phyloP scores from a whole-genome alignment of 2,113 vertebrate genomes.

The Chinchilla lanigera region DNA sequence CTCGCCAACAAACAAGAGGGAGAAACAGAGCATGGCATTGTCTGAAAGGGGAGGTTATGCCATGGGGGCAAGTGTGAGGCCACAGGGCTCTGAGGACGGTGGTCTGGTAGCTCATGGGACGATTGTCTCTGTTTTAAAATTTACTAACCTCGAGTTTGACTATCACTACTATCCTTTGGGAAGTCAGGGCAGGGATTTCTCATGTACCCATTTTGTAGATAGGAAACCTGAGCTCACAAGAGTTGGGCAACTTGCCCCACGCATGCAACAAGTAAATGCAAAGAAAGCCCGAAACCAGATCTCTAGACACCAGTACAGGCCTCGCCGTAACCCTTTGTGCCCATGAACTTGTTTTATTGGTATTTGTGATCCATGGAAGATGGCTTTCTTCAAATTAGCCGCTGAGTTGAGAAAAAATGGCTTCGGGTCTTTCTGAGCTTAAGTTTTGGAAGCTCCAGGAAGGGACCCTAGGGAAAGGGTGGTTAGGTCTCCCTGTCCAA shows the following conservation, averaged over 20 bases:
- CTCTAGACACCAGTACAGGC: rapidly evolving
- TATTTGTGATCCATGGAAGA: neutral
- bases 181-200: neutral
- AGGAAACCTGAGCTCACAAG: neutral
- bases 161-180: neutral
- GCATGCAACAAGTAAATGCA: neutral
- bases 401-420: neutral
- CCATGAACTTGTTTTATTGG: too few relatives aligned
- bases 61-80: neutral
- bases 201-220: neutral
- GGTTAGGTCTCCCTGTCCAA: neutral
- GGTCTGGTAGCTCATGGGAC: rapidly evolving
- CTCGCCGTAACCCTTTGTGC: rapidly evolving
- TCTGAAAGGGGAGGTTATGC: too few relatives aligned
- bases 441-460: neutral
- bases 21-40: too few relatives aligned
- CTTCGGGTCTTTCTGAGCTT: neutral
- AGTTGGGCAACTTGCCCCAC: neutral
- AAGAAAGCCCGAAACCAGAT: neutral
- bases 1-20: neutral
- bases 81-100: neutral
- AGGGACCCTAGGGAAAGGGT: neutral
- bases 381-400: neutral
- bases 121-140: neutral
- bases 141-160: neutral